Base-by-base conservation (phyloP, 2,888 invertebrate genomes). In the Brachyptera risi region DNA sequence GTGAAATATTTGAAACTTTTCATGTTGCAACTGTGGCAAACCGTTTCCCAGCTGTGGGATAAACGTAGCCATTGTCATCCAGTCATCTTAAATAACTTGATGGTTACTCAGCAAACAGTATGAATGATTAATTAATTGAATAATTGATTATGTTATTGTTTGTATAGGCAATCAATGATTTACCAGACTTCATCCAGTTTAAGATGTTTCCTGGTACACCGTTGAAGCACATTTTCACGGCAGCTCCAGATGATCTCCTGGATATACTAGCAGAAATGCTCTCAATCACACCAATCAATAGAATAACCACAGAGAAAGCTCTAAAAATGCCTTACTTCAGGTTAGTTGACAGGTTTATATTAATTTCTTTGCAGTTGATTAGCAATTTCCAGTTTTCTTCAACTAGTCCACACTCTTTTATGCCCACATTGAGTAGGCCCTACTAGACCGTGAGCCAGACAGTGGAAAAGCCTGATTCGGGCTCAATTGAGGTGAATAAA, bases 121-220 rank as follows among this genome's bases (percentile, higher is more conserved):
- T n/a, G n/a, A n/a, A n/a, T n/a, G n/a, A n/a, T n/a, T n/a, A n/a
- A n/a, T n/a, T n/a, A n/a, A n/a, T n/a, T n/a, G n/a, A n/a, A n/a
- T 31, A 31, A 31, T 31, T 5, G 7, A 31, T 7, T 3, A 40
- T 40, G 40, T 42, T 21, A 4, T n/a, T n/a, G n/a, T 31, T 31
- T 31, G 31, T 23, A 5, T 71, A 82, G 82, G 87, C 88, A 37
- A 79, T 92, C 73, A 85, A 82, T 60, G 81, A 79, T 59, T 74
- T 99, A 50, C 91, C 93, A 13, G 97, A 97, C 76, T 99, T 87
- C 74, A 88, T 99, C 66, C 88, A 91, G 72, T 96, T 97, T 75
- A 96, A 96, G 73, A 82, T 84, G 7, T 90, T 90, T 68, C 86
- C 88, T 0, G 84, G 90, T 0, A 92, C 90, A 40, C 92, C 92